Conservation (phyloP, 2,113 vertebrate species). For the Microtus montanus region DNA sequence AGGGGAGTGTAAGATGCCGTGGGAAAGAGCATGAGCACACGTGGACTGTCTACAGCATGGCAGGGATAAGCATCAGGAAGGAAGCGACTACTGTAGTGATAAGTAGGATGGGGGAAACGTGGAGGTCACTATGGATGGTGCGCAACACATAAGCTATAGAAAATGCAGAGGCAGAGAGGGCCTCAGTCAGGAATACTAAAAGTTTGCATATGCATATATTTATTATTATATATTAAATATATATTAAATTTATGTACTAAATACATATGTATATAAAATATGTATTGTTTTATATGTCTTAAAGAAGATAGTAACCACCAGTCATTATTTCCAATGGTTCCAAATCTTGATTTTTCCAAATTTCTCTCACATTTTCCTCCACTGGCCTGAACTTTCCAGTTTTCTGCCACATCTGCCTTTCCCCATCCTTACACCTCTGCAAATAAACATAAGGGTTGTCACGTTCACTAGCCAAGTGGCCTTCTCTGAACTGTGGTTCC, state of each 20-base stretch:
- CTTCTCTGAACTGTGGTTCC: slow-evolving; percentile 9
- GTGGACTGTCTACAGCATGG: not conserved
- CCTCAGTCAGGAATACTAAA: not conserved
- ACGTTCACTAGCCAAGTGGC: not conserved
- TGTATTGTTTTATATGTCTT: not conserved
- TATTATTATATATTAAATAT: no score
- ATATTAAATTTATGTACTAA: not conserved
- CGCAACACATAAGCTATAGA: not conserved
- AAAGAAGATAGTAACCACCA: not conserved
- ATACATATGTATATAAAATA: not conserved
- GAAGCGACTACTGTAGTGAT: not conserved
- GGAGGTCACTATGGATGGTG: not conserved
- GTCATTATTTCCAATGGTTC: not conserved
- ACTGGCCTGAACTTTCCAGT: not conserved
- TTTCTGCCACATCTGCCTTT: not conserved
- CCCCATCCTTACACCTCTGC: not conserved
- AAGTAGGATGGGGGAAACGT: not conserved
- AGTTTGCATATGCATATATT: not conserved
- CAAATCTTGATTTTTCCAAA: not conserved
- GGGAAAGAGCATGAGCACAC: not conserved
- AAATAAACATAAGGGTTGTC: not conserved
- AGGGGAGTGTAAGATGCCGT: not conserved
- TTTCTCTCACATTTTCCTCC: not conserved
- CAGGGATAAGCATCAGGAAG: not conserved
- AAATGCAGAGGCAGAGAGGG: not conserved